Evolutionary conservation across 2,797 vertebrate genomes (phyloP).

Genomic region (Agapornis canus): DNA sequence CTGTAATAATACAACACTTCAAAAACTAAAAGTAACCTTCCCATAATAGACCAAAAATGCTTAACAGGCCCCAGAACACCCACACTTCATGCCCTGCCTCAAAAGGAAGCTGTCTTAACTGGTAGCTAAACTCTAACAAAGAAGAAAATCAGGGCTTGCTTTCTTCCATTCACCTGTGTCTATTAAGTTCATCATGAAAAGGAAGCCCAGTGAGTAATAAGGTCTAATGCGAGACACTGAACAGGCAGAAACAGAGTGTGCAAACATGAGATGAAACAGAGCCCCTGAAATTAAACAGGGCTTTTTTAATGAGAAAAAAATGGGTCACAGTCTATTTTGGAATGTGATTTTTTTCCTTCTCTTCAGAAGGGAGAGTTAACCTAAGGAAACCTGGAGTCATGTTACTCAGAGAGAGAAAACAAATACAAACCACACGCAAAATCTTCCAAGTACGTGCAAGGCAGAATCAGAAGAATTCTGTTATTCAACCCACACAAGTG

Average conservation of each 20-base stretch:
- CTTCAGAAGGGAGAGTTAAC: background rate
- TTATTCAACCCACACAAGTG: rapidly evolving
- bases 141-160: background rate
- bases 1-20: background rate
- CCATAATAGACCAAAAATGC: background rate
- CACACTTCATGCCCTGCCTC: background rate
- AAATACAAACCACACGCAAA: background rate
- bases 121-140: background rate
- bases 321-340: background rate
- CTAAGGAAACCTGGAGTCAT: background rate
- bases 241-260: background rate
- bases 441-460: background rate
- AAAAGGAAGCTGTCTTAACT: background rate
- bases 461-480: background rate
- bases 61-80: background rate
- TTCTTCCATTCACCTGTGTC: background rate
- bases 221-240: background rate
- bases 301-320: background rate
- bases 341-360: background rate
- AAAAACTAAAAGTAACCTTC: background rate
- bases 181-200: background rate
- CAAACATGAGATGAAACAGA: background rate
- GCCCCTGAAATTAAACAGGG: background rate
- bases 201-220: background rate
- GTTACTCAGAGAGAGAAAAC: background rate